Conservation (phyloP, 2,888 invertebrate species). For the Meteorus colon region DNA sequence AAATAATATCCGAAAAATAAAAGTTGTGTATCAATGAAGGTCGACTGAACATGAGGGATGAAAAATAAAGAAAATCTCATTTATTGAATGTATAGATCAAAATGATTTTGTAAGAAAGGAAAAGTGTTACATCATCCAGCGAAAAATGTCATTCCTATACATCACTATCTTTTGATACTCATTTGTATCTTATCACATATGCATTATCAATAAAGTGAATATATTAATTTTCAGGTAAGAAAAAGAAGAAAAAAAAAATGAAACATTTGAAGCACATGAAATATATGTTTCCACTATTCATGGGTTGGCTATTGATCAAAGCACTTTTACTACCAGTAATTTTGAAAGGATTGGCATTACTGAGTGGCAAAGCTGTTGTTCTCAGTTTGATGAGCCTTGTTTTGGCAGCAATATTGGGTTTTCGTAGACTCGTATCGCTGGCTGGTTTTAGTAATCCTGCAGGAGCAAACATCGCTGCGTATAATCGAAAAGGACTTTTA, state of each 20-base stretch:
- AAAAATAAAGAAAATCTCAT: no score
- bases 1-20: no score
- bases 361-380: constrained; percentile 78
- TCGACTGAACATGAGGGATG: no score
- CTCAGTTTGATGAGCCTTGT: constrained; percentile 76
- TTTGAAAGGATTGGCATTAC: constrained; percentile 80
- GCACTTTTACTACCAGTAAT: constrained; percentile 80
- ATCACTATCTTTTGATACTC: no score
- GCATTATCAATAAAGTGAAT: no score
- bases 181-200: no score
- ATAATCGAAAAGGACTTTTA: constrained; percentile 64
- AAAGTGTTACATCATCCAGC: no score
- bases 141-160: no score
- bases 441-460: constrained; percentile 44
- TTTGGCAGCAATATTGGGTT: constrained; percentile 78
- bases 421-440: constrained; percentile 74
- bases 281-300: constrained; percentile 77
- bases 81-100: no score
- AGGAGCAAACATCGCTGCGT: constrained; percentile 48
- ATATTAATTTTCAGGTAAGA: constrained; percentile 19
- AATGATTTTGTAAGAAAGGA: no score
- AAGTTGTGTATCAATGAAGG: no score
- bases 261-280: constrained; percentile 73
- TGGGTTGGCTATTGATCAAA: constrained; percentile 80
- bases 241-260: constrained; percentile 35